These are phyloP conservation scores for Triplophysa siluroides DNA, from an alignment of 2,113 vertebrate species.

Conservation along the genomic window DNA sequence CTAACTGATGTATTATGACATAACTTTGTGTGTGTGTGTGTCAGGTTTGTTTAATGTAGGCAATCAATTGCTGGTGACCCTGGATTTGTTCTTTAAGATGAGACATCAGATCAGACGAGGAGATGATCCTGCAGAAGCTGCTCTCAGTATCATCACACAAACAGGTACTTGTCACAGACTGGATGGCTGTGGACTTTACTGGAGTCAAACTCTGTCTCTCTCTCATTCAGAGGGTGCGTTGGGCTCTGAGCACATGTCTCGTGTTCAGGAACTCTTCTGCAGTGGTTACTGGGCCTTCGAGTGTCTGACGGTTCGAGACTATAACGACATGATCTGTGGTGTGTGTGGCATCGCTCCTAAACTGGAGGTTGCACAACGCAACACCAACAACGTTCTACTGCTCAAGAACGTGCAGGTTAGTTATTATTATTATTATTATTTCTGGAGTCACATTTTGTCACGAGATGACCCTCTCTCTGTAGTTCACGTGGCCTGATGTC, in stretches of 20 bases:
- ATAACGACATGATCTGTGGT: slow-evolving; percentile 99
- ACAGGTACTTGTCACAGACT: slow-evolving; percentile 28
- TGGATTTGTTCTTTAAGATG: slow-evolving; percentile 92
- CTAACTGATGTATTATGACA: no score
- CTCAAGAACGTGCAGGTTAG: slow-evolving; percentile 95
- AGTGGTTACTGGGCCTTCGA: slow-evolving; percentile 98
- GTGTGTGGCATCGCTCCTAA: slow-evolving; percentile 93
- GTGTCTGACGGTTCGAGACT: slow-evolving; percentile 92
- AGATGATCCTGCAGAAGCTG: slow-evolving; percentile 80
- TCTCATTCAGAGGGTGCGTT: slow-evolving; percentile 77
- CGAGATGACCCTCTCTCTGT: slow-evolving; percentile 19
- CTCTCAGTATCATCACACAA: slow-evolving; percentile 71
- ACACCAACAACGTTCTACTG: slow-evolving; percentile 81
- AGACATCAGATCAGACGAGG: slow-evolving; percentile 85
- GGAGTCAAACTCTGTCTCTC: background rate
- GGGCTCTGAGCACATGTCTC: slow-evolving; percentile 74
- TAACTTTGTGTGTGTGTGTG: background rate
- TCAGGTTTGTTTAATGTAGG: slow-evolving; percentile 96
- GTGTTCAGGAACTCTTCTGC: slow-evolving; percentile 87
- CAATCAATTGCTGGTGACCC: slow-evolving; percentile 89
- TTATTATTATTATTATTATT: no score
- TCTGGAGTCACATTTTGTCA: background rate
- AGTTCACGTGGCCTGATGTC: slow-evolving; percentile 97
- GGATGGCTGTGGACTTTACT: background rate
- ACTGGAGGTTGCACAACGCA: slow-evolving; percentile 88